These are phyloP conservation scores for Polyploca ridens DNA, from an alignment of 2,888 invertebrate genomes.

Conservation along the genomic window DNA sequence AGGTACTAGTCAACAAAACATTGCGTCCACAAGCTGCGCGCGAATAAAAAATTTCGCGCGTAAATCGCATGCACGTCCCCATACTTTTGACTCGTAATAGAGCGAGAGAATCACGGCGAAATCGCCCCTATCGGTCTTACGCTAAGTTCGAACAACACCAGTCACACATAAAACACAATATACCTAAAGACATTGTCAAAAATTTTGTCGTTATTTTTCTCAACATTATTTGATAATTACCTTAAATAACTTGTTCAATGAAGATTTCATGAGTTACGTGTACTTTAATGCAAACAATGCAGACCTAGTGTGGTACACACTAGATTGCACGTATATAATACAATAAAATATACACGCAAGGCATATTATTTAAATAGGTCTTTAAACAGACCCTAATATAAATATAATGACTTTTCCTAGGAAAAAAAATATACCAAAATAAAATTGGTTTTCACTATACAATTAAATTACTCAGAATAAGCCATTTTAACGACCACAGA, in stretches of 20 bases:
- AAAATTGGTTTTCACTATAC: conserved; percentile 61
- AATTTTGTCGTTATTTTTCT: background rate
- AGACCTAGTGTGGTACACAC: too few relatives aligned
- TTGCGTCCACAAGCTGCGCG: too few relatives aligned
- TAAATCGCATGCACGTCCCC: too few relatives aligned
- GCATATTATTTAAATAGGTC: conserved; percentile 42
- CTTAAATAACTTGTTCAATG: background rate
- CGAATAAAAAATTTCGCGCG: too few relatives aligned
- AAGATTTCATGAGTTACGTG: background rate
- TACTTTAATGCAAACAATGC: too few relatives aligned
- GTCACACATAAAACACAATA: background rate
- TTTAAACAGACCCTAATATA: conserved; percentile 73
- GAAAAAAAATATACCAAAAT: conserved; percentile 64
- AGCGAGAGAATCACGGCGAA: too few relatives aligned
- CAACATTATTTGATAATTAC: background rate
- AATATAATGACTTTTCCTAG: conserved; percentile 64
- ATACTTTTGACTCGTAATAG: too few relatives aligned
- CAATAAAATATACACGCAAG: background rate
- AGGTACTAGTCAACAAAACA: too few relatives aligned
- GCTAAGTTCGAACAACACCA: too few relatives aligned
- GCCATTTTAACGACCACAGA: conserved; percentile 21
- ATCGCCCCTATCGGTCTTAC: too few relatives aligned
- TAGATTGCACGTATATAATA: too few relatives aligned
- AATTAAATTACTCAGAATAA: conserved; percentile 35
- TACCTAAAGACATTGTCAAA: background rate